These are phyloP conservation scores for Apeltes quadracus DNA, from an alignment of 2,113 vertebrate species.

Conservation along the genomic window DNA sequence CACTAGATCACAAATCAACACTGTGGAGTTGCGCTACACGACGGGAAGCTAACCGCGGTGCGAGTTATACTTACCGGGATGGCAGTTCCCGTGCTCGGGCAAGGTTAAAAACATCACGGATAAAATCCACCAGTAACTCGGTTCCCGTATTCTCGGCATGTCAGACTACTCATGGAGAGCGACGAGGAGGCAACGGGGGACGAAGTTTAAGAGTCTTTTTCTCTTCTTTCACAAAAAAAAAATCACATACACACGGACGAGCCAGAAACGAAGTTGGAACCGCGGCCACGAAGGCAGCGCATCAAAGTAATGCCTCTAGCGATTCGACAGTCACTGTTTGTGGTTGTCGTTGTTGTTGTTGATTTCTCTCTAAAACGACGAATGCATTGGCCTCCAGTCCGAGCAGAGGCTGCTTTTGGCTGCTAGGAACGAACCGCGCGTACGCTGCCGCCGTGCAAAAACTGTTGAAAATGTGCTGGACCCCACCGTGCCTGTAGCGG, in stretches of 20 bases:
- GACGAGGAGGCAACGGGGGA: slow-evolving; percentile 79
- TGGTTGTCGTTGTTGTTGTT: background rate
- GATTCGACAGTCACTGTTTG: slow-evolving; percentile 38
- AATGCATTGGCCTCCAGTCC: slow-evolving; percentile 61
- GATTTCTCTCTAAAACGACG: slow-evolving; percentile 26
- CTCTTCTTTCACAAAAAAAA: slow-evolving; percentile 36
- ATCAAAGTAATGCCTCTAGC: slow-evolving; percentile 59
- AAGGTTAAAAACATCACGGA: slow-evolving; percentile 91
- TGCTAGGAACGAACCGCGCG: slow-evolving; percentile 64
- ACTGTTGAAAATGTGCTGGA: slow-evolving; percentile 64
- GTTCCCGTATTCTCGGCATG: slow-evolving; percentile 97
- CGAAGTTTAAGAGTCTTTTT: slow-evolving; percentile 74
- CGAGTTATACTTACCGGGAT: slow-evolving; percentile 88
- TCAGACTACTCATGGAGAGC: slow-evolving; percentile 93
- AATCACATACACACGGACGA: slow-evolving; percentile 50
- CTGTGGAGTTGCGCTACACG: background rate
- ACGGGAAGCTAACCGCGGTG: slow-evolving; percentile 37
- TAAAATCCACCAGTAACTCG: slow-evolving; percentile 93
- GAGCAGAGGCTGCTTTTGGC: slow-evolving; percentile 51
- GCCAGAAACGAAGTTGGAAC: slow-evolving; percentile 65
- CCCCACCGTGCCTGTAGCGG: slow-evolving; percentile 74
- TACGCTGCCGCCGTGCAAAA: slow-evolving; percentile 57
- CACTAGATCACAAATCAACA: background rate
- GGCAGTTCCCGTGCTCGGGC: slow-evolving; percentile 90
- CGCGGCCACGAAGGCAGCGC: slow-evolving; percentile 59